Evolutionary conservation across 2,797 vertebrate species (phyloP).

Genomic region (Hozukius guyotensis): DNA sequence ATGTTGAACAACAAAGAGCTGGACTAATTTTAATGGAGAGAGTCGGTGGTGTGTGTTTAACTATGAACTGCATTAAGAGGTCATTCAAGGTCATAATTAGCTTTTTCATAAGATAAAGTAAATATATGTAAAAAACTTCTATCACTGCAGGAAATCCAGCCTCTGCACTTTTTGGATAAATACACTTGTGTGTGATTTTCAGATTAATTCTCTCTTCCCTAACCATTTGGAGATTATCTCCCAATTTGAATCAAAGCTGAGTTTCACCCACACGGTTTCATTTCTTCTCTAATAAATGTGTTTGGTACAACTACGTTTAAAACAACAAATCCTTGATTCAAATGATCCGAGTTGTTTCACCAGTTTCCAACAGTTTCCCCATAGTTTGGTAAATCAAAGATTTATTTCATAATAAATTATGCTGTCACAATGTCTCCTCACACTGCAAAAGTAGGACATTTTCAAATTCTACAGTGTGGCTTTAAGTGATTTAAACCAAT

Average conservation of each 20-base stretch:
- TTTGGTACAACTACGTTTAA: background rate
- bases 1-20: conserved; percentile 47
- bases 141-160: background rate
- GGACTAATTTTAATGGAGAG: conserved; percentile 37
- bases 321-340: background rate
- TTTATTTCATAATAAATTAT: background rate
- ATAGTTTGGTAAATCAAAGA: background rate
- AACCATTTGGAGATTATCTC: background rate
- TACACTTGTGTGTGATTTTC: background rate
- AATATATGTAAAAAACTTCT: background rate
- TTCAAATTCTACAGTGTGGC: background rate
- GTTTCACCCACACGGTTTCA: background rate
- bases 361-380: background rate
- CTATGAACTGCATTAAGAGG: conserved; percentile 7
- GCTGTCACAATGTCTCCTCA: background rate
- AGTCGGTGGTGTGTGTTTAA: conserved; percentile 10
- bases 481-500: background rate
- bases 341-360: background rate
- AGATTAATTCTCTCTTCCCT: background rate
- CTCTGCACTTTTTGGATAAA: background rate
- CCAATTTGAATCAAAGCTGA: background rate
- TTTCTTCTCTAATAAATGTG: background rate
- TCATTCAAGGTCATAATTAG: conserved; percentile 18
- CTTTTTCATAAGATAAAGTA: background rate
- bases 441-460: background rate